Evolutionary conservation across 1,140 invertebrate genomes (phyloP).

Genomic region (Nymphalis io): DNA sequence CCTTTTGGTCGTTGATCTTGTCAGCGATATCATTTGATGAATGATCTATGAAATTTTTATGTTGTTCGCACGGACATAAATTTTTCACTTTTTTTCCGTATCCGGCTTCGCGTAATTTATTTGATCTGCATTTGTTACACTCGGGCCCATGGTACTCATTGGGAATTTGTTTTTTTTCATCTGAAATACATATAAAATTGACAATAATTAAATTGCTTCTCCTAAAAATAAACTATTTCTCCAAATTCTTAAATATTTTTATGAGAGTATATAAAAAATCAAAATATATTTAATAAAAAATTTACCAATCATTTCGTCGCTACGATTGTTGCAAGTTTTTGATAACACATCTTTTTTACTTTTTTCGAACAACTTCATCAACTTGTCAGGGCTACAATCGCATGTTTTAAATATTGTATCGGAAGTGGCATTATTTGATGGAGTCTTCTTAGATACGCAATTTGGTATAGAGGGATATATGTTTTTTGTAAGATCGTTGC

Average conservation of each 20-base stretch:
- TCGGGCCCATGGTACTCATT: not conserved
- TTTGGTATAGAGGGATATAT: not conserved
- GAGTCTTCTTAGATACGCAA: not conserved
- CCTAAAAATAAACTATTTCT: too few species aligned
- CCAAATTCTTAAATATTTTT: too few species aligned
- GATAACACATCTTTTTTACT: conserved; percentile 14
- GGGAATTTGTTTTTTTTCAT: not conserved
- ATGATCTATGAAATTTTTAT: not conserved
- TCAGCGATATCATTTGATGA: not conserved
- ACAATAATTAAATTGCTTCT: not conserved
- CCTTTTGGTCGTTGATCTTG: not conserved
- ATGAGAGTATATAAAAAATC: too few species aligned
- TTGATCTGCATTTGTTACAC: conserved; percentile 9
- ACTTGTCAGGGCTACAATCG: conserved; percentile 20
- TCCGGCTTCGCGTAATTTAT: not conserved
- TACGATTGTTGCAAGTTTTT: conserved; percentile 14
- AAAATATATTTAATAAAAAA: too few species aligned
- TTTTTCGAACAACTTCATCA: conserved; percentile 20
- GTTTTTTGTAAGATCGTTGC: not conserved
- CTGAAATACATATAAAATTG: not conserved
- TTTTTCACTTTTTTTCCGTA: conserved; percentile 10
- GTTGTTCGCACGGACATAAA: conserved; percentile 17
- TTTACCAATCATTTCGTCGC: conserved; percentile 1
- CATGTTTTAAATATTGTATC: conserved; percentile 20
- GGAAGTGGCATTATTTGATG: not conserved